Conservation (phyloP, 2,888 invertebrate genomes). For the Agelastica alni region DNA sequence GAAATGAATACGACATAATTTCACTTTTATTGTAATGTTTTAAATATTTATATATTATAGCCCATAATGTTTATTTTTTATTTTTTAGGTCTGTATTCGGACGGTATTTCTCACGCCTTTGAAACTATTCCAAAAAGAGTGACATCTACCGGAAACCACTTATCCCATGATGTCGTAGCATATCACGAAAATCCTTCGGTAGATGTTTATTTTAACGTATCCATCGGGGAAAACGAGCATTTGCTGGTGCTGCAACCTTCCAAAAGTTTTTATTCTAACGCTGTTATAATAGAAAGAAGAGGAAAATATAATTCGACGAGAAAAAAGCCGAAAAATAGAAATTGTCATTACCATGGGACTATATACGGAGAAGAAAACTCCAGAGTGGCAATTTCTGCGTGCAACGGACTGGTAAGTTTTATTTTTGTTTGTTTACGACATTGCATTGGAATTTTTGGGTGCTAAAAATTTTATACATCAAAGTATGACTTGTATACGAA, state of each 20-base stretch:
- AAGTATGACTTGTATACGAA: too few species aligned
- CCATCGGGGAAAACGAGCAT: constrained; percentile 52
- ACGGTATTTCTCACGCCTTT: constrained; percentile 60
- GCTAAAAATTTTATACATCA: too few species aligned
- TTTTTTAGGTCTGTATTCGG: constrained; percentile 58
- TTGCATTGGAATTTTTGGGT: too few species aligned
- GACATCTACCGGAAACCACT: constrained; percentile 58
- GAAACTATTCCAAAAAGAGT: constrained; percentile 68
- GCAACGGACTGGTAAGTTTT: constrained; percentile 79
- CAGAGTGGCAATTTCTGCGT: constrained; percentile 77
- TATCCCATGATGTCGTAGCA: constrained; percentile 56
- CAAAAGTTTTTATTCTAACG: constrained; percentile 69
- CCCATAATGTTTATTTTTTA: constrained; percentile 28
- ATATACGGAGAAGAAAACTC: constrained; percentile 72
- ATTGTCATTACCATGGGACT: constrained; percentile 80
- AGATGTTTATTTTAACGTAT: constrained; percentile 59
- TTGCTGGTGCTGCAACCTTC: constrained; percentile 61
- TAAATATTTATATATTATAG: too few species aligned
- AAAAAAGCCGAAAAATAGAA: constrained; percentile 60
- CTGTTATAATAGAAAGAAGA: constrained; percentile 74
- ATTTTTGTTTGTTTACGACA: too few species aligned
- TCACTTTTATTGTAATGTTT: too few species aligned
- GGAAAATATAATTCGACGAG: constrained; percentile 61
- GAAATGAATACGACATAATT: too few species aligned
- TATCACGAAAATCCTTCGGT: constrained; percentile 59